Percentiles rank a stretch among this genome's conserved stretches.
These are phyloP conservation scores for Suncus etruscus DNA, from an alignment of 2,113 vertebrate species.

Conservation along the genomic window DNA sequence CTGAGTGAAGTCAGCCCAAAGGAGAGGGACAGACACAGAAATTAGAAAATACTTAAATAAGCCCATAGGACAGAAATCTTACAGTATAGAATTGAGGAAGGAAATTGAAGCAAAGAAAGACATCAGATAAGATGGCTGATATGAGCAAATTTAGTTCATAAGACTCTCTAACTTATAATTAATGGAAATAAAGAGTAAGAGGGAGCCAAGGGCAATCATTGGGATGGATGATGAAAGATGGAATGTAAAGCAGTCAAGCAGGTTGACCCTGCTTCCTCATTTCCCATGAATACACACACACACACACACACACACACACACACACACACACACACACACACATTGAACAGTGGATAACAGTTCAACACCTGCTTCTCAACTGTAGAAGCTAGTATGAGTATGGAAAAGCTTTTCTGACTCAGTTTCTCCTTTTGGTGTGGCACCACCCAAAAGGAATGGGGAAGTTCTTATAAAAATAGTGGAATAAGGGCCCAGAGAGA, in stretches of 20 bases:
- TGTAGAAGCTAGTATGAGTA: background rate
- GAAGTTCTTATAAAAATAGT: background rate
- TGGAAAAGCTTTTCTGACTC: too few species aligned
- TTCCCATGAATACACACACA: background rate
- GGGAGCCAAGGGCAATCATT: background rate
- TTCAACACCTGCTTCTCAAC: background rate
- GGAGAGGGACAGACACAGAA: background rate
- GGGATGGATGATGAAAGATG: background rate
- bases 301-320: background rate
- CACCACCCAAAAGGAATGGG: background rate
- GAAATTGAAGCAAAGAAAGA: background rate
- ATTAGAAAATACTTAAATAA: background rate
- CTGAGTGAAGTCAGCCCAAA: too few species aligned
- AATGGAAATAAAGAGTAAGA: conserved; percentile 18
- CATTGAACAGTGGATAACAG: background rate
- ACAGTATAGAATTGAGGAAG: background rate
- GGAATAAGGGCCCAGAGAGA: too few species aligned
- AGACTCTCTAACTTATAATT: conserved; percentile 38
- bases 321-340: too few species aligned
- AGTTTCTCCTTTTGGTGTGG: background rate
- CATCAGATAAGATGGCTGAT: background rate
- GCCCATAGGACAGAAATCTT: conserved; percentile 7
- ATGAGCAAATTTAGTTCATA: background rate
- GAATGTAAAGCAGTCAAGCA: conserved; percentile 50
- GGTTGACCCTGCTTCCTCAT: conserved; percentile 35